Base-by-base conservation (phyloP, 2,888 invertebrate genomes). In the Enoplolaimus lenunculus region DNA sequence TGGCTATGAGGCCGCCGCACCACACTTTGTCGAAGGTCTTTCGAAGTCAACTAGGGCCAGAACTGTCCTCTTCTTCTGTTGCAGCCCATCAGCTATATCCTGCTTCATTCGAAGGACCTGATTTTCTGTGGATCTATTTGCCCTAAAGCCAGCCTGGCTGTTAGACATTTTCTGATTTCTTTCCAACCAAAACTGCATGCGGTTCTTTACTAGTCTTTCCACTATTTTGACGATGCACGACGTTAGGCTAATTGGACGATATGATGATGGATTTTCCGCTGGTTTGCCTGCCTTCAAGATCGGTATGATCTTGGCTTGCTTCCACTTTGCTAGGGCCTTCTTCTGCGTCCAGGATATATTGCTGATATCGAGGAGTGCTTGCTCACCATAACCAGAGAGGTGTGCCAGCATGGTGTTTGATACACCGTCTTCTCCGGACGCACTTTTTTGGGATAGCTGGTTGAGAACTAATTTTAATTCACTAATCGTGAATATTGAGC, bases 311-410 rank as follows among this genome's bases (percentile, higher is more conserved):
- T 7, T 13, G 29, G 29, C 62, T 3, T 62, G 28, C 31, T 62
- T 26, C 62, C 62, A 62, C 13, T 62, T 31, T 29, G 62, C 62
- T 62, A 29, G 62, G 7, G 28, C n/a, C 7, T n/a, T 31, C n/a
- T 62, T n/a, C 62, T 62, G 57, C 28, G 62, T 29, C 62, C 62
- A 62, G 7, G 62, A 62, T 29, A n/a, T 45, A 29, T 62, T 62
- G 28, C 28, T 13, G 16, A 62, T 13, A 13, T 62, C 62, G 16
- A 62, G 28, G 29, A 62, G 62, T 29, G 62, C 62, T 31, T 13
- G 7, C 7, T 29, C 16, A 13, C 29, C 62, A 7, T 26, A 13
- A n/a, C 29, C 13, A 3, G 62, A n/a, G 16, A 62, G 62, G 29
- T 62, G 7, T 3, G 7, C 7, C 62, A 62, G n/a, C 62, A 62